These are phyloP conservation scores for Nebria brevicollis DNA, from an alignment of 2,888 invertebrate species.

Conservation along the genomic window DNA sequence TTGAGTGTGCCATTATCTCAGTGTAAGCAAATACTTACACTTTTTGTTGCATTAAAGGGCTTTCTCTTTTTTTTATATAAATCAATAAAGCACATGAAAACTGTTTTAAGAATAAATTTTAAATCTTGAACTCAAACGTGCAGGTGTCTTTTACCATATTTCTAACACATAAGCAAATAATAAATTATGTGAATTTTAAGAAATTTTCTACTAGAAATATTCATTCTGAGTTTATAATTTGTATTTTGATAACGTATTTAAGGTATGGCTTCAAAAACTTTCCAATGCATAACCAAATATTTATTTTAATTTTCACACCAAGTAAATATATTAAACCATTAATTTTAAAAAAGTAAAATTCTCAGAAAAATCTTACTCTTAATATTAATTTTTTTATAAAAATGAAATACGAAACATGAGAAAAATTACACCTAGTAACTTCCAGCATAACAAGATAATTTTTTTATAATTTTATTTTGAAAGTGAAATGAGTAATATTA, in stretches of 20 bases:
- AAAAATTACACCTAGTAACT: no score
- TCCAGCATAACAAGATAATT: no score
- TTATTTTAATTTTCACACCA: background rate
- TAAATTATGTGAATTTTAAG: background rate
- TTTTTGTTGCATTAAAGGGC: constrained; percentile 27
- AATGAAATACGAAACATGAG: no score
- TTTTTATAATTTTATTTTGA: no score
- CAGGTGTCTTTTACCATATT: background rate
- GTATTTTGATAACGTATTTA: background rate
- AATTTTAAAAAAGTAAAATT: no score
- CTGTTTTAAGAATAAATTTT: background rate
- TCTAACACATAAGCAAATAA: background rate
- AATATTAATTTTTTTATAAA: no score
- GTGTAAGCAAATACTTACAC: constrained; percentile 25
- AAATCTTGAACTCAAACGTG: background rate
- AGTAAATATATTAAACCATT: background rate
- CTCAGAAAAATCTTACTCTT: no score
- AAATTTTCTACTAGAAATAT: background rate
- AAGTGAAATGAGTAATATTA: background rate
- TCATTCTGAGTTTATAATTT: background rate
- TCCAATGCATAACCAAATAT: background rate
- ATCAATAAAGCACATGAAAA: background rate
- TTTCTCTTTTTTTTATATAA: constrained; percentile 29
- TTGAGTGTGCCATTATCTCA: constrained; percentile 28
- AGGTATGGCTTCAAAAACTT: background rate